Percentiles rank a stretch among this genome's conserved stretches.
Evolutionary conservation across 2,888 invertebrate species (phyloP).

Genomic region (Platycheirus albimanus): DNA sequence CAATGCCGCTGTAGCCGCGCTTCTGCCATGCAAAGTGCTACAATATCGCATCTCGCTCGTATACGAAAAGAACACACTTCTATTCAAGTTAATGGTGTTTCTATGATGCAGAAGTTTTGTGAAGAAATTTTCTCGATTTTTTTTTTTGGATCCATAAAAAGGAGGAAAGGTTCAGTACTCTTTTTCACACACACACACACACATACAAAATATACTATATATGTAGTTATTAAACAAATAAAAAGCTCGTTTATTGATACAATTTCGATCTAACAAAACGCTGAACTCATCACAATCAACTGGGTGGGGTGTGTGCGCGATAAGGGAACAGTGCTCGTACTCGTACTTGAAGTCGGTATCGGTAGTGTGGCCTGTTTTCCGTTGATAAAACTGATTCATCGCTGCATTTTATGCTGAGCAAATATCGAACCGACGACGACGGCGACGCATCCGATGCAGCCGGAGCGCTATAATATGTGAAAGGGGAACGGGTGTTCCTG

Average conservation of each 20-base stretch:
- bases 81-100: not conserved
- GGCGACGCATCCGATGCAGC: no score
- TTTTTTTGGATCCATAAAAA: not conserved
- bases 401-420: slow-evolving; percentile 68
- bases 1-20: no score
- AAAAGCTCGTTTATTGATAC: slow-evolving; percentile 66
- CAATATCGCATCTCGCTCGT: not conserved
- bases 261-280: slow-evolving; percentile 60
- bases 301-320: slow-evolving; percentile 52
- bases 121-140: not conserved
- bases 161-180: slow-evolving; percentile 50
- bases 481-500: slow-evolving; percentile 21
- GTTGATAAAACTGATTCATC: slow-evolving; percentile 74
- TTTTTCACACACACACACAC: not conserved
- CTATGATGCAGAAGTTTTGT: not conserved
- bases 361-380: slow-evolving; percentile 62
- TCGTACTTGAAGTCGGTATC: no score
- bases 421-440: slow-evolving; percentile 61
- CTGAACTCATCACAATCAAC: slow-evolving; percentile 69
- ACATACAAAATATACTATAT: no score
- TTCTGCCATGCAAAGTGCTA: slow-evolving; percentile 26
- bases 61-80: not conserved
- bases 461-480: no score
- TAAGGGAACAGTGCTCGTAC: slow-evolving; percentile 41
- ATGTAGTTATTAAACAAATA: slow-evolving; percentile 65